Evolutionary conservation across 2,797 vertebrate genomes (phyloP), one percentile per base, ranked within the genome.

Genomic region (Ctenochaetus hawaiiensis): DNA sequence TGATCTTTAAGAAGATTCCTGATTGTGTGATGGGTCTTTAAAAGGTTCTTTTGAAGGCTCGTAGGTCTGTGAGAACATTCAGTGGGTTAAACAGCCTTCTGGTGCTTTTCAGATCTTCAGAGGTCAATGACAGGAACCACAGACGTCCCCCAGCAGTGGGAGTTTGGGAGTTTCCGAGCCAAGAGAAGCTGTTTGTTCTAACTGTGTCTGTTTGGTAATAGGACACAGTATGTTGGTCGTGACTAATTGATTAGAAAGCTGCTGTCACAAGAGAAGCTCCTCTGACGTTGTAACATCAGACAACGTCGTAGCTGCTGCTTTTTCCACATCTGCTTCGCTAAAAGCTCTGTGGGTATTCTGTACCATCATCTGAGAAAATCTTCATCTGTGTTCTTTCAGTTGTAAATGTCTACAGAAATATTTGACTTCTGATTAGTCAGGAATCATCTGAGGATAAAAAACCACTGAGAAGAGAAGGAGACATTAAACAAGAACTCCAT

Each of bases 201-300:
- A 30, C 37, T 51, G 30, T 49, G 60, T 66, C 6, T 16, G 22
- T 57, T 1, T 37, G 62, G 84, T 87, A 86, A 89, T 1, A 16
- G 67, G 84, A 90, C 77, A 67, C 88, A 49, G 43, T 9, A 22
- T 18, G 69, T 18, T 5, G 70, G 53, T 71, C 43, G 20, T 90
- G 58, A 91, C 75, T 91, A 87, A 91, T 87, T 89, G 59, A 91
- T 90, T 59, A 89, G 80, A 53, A 41, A 53, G 60, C 64, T 49
- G 59, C 59, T 51, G 87, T 86, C 79, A 86, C 84, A 8, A n/a
- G 87, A 88, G 84, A 85, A 18, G 67, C 23, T 3, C 34, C 16
- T 60, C 57, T 61, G 76, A 51, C 53, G n/a, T 41, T 67, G 80
- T 69, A 60, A 80, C 11, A 18, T 30, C 72, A 82, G 9, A 34